Base-by-base conservation (phyloP, 2,888 invertebrate species). In the Lycocerus yunnanus region DNA sequence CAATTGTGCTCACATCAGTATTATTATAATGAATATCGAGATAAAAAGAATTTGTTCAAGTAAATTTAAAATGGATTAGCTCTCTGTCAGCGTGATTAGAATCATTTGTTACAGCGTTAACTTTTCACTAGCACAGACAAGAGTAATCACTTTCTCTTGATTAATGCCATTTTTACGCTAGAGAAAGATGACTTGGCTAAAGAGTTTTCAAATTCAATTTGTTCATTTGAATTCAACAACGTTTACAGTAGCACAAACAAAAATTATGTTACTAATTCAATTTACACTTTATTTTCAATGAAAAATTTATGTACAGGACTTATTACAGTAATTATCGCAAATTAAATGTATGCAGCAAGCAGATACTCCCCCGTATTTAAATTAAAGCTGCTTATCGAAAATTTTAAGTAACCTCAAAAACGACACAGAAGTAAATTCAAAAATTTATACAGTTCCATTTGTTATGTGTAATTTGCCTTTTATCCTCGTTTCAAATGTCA, bases 31-130 rank as follows among this genome's bases (percentile, higher is more conserved):
- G n/a, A 18, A 16, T 8, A 63, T 63, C 2, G 3, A 63, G 20
- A 20, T 63, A 63, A 63, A 15, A 18, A 1, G 66, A 66, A 43
- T 18, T 66, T 27, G 24, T 66, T 20, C 60, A 68, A 72, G 72
- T 71, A 69, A 71, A 69, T 75, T 75, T 72, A 72, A 72, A 75
- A 75, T 66, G 66, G 65, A 75, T 71, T 74, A 71, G 58, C 58
- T 65, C 72, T 72, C 61, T 61, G 71, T 72, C 75, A 66, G 58
- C 58, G 60, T 75, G 71, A 75, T 72, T 74, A 68, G 68, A 66
- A 75, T 68, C 75, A 71, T 75, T 75, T 75, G 75, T 75, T 75
- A 75, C 66, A 27, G 66, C 15, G 68, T 75, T 75, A 75, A 75
- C 75, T 75, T 75, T 72, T 75, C 75, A 75, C 71, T 68, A 68